Base-by-base conservation (phyloP, 1,140 invertebrate genomes). In the Meloidogyne hapla region DNA sequence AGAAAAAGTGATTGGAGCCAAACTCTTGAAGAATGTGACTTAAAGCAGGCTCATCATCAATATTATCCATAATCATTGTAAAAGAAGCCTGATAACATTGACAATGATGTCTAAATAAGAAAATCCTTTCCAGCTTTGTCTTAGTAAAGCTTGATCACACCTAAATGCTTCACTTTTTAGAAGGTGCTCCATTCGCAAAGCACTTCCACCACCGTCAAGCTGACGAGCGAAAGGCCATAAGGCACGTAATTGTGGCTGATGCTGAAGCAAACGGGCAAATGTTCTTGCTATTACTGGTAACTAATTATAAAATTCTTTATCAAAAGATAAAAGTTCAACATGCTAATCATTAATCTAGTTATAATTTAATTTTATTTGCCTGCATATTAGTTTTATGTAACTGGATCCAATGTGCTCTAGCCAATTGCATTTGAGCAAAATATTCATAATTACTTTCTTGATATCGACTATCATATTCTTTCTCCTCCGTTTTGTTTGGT, bases 1-100 rank as follows among this genome's bases (percentile, higher is more conserved):
- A 86, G 76, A 86, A 86, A 64, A 86, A 86, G 40, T 86, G 85
- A 78, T 86, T 84, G 33, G 82, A 70, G n/a, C 85, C 85, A 63
- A 86, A 72, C 70, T 87, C 79, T 64, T 83, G 78, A 1, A 87
- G 72, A 9, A 86, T 69, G 26, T 77, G 74, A 21, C 74, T 68
- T 68, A 86, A 68, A 28, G 66, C 80, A 21, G 64, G 62, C 25
- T 65, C 25, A 69, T 86, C 84, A 63, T 87, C 86, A 42, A 87
- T 56, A 71, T 86, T 87, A 61, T 86, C 83, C 82, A 87, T 87
- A 42, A 86, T 70, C 77, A 86, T 79, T 25, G 83, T 86, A 21
- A 86, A 69, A 2, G 81, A 81, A 3, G 85, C 84, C 75, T 87
- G 86, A 25, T 84, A 64, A 15, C 67, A 73, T 9, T 82, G 75